Conservation (phyloP, 2,797 vertebrate genomes). For the Pseudochaenichthys georgianus region DNA sequence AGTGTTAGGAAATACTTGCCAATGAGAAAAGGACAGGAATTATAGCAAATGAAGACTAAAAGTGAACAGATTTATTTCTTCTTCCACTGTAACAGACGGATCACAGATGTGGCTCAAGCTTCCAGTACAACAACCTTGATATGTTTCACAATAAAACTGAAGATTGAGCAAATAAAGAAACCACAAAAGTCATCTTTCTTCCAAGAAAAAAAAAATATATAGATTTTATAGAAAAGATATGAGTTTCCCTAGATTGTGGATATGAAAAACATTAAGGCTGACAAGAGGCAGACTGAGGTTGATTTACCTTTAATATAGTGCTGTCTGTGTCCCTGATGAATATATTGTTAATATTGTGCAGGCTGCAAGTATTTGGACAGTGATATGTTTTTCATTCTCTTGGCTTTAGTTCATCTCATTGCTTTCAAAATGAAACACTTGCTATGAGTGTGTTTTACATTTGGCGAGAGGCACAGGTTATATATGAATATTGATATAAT, state of each 20-base stretch:
- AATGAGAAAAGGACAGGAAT: neutral
- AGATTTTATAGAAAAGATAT: neutral
- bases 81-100: neutral
- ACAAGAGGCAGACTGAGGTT: conserved; percentile 27
- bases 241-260: conserved; percentile 6
- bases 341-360: conserved; percentile 13
- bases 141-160: conserved; percentile 2
- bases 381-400: conserved; percentile 35
- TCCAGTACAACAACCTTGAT: neutral
- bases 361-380: conserved; percentile 33
- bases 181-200: neutral
- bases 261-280: conserved; percentile 25
- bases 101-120: neutral
- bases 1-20: conserved; percentile 27
- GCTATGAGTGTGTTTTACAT: conserved; percentile 13
- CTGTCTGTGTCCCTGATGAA: conserved; percentile 34
- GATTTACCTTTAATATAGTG: conserved; percentile 31
- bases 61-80: conserved; percentile 26
- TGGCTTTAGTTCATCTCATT: conserved; percentile 40
- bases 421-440: conserved; percentile 58
- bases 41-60: conserved; percentile 8
- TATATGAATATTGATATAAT: neutral
- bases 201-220: neutral
- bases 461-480: neutral
- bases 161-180: conserved; percentile 2